Base-by-base conservation (phyloP, 2,797 vertebrate genomes). In the Epinephelus coioides region DNA sequence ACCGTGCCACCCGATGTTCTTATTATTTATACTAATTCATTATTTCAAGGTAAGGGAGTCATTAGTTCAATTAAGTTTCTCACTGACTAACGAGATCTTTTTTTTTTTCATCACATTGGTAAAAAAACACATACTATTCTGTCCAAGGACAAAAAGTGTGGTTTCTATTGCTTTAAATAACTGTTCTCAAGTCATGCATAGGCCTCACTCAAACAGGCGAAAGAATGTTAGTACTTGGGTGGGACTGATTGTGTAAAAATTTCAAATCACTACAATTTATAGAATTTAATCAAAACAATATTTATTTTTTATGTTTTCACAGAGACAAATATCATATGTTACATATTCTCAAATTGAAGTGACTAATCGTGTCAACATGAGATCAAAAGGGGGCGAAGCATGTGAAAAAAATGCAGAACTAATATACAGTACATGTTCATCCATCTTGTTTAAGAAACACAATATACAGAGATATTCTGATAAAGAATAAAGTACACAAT, bases 271-370 rank as follows among this genome's bases (percentile, higher is more conserved):
- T 17, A 40, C 57, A 67, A 65, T 12, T 14, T 25, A 40, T 46
- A 40, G 9, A 68, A 77, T 83, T 69, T 88, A 86, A 86, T 88
- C 69, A 90, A 94, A 93, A 89, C 78, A 61, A 77, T 85, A 78
- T 87, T 89, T 91, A 90, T 91, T 94, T 79, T 57, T 61, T 43
- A 75, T 78, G 73, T 91, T 89, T 81, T 79, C 80, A 90, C 85
- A 74, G 61, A 60, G 78, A 91, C 73, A 81, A 77, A 51, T 78
- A 77, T 86, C 74, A 75, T 86, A 80, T 87, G 78, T 84, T 76
- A 88, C 86, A 83, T 86, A 21, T 73, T 84, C 46, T 76, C 75
- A 78, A 76, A 63, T 76, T 70, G 72, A 14, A 80, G 46, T 82
- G 73, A 87, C 61, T 62, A 54, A 85, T 70, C 55, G 12, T 84